Evolutionary conservation across 2,888 invertebrate genomes (phyloP).

Genomic region (Drosophila glabriapex): DNA sequence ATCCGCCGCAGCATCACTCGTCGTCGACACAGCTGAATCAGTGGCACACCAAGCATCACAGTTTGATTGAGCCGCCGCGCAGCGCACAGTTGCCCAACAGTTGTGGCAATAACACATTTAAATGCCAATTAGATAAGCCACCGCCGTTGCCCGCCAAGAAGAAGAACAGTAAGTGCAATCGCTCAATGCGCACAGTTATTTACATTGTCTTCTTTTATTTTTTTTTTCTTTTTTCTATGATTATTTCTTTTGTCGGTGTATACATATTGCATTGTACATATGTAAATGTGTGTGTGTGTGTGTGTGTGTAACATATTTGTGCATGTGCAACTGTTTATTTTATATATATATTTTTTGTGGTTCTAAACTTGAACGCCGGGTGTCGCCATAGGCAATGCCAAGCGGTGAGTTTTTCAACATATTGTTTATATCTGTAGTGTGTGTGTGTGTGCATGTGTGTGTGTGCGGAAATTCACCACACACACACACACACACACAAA

Average conservation of each 20-base stretch:
- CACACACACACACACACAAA: not conserved
- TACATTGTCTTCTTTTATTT: conserved; percentile 46
- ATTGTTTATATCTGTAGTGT: conserved; percentile 14
- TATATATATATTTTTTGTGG: conserved; percentile 25
- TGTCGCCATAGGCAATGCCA: conserved; percentile 50
- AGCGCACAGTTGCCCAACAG: conserved; percentile 68
- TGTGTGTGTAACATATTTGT: conserved; percentile 22
- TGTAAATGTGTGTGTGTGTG: conserved; percentile 21
- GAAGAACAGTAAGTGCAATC: conserved; percentile 94
- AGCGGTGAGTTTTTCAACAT: conserved; percentile 58
- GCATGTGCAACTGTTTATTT: conserved; percentile 32
- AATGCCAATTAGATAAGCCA: conserved; percentile 88
- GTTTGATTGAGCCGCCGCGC: conserved; percentile 83
- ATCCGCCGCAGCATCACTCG: conserved; percentile 57
- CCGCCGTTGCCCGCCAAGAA: conserved; percentile 97
- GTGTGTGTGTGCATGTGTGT: conserved; percentile 12
- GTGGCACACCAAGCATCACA: conserved; percentile 85
- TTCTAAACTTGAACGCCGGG: conserved; percentile 48
- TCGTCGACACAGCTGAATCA: conserved; percentile 69
- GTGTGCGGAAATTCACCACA: not conserved
- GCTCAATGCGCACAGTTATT: conserved; percentile 67
- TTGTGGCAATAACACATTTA: conserved; percentile 59
- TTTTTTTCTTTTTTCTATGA: conserved; percentile 37
- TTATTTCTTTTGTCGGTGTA: conserved; percentile 39
- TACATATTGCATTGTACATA: conserved; percentile 30